Base-by-base conservation (phyloP, 1,140 invertebrate species). In the Drosophila lini region DNA sequence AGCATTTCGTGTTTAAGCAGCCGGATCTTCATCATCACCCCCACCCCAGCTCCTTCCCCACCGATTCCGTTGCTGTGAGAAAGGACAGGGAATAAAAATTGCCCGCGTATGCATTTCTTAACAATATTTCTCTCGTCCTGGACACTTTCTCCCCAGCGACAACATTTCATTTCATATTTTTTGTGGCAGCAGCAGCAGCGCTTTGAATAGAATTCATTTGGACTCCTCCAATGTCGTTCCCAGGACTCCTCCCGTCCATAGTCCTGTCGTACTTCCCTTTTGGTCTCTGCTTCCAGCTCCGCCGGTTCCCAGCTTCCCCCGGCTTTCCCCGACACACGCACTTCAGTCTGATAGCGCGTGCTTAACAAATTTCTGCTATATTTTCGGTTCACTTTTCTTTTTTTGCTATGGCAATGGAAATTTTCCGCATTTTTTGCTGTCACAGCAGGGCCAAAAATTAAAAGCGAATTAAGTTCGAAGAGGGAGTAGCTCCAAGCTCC, bases 191-290 rank as follows among this genome's bases (percentile, higher is more conserved):
- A 47, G 19, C 75, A 65, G 58, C 61, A 44, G 28, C 58, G 82
- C 82, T 86, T 80, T 83, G 76, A 86, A 88, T 85, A 81, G 81
- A 81, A 84, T 74, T 81, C 82, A 84, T 85, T 85, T 81, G 57
- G 75, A 62, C 53, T 78, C 63, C 57, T 78, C 48, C 61, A 38
- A 8, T 55, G 52, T 55, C 65, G 38, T 44, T 62, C 56, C 40
- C 62, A 63, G 57, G 57, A 28, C 62, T 32, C 36, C 64, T 65
- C 15, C 44, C 58, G 28, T 47, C 45, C 42, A 41, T 47, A 22
- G 34, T 55, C 52, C 64, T 48, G 44, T 57, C 38, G 22, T 41
- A 28, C 38, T 31, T 59, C 38, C 47, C 15, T 64, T 65, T 34
- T 3, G 55, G 38, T 28, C 22, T 41, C n/a, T 38, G 19, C 32